These are phyloP conservation scores for Nannobrachium achirus DNA, from an alignment of 2,113 vertebrate species.

Conservation along the genomic window DNA sequence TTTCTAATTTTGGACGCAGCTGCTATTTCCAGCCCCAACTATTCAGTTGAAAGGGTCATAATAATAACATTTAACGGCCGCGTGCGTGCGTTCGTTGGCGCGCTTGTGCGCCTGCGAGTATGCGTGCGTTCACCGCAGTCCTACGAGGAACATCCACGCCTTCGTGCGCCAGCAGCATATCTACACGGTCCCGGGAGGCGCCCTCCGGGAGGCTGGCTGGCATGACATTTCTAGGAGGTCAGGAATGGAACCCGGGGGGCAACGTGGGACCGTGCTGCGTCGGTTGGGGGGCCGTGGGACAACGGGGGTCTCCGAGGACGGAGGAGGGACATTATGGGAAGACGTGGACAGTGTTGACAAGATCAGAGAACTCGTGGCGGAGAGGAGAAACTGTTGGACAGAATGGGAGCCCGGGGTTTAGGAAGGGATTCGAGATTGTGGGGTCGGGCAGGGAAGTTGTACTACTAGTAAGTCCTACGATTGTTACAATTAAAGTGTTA, in stretches of 20 bases:
- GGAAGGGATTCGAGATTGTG: not conserved
- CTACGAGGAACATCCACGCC: slow-evolving; percentile 9
- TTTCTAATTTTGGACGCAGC: slow-evolving; percentile 4
- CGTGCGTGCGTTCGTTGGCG: slow-evolving; percentile 11
- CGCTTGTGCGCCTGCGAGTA: not conserved
- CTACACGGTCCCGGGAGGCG: slow-evolving; percentile 15
- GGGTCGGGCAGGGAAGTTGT: no score
- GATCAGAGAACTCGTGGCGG: no score
- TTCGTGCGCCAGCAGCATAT: not conserved
- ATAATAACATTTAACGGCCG: not conserved
- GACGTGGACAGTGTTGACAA: no score
- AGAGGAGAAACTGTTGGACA: not conserved
- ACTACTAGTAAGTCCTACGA: no score
- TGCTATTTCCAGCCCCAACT: slow-evolving; percentile 8
- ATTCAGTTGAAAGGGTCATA: not conserved
- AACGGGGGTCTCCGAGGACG: no score
- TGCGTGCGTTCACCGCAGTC: not conserved
- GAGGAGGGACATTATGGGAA: no score
- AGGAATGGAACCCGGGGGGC: slow-evolving; percentile 7
- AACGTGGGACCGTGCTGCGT: not conserved
- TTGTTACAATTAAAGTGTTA: no score
- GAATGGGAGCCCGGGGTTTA: not conserved
- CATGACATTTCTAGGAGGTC: slow-evolving; percentile 10
- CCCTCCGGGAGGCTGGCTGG: not conserved
- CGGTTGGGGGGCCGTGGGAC: no score